Evolutionary conservation across 53 echinoderm and acorn worm genomes (phyloP).

Genomic region (Glandiceps talaboti): DNA sequence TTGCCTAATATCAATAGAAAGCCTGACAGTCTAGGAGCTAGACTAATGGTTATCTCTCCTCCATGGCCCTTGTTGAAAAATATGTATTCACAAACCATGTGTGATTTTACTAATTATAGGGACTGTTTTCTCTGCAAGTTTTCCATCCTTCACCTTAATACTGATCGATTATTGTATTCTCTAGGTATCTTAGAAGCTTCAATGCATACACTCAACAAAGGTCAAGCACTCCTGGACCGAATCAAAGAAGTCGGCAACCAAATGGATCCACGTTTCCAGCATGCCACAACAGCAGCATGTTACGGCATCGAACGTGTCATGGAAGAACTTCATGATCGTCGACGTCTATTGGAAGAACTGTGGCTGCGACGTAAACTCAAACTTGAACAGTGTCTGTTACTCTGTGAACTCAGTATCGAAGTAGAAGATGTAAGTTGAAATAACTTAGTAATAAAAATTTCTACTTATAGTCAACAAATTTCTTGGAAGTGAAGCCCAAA

Average conservation of each 20-base stretch:
- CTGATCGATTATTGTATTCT: conserved; percentile 2
- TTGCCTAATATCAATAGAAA: no score
- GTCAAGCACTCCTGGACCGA: conserved; percentile 69
- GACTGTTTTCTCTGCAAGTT: no score
- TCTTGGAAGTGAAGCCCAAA: no score
- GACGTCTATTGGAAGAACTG: conserved; percentile 56
- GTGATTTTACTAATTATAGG: no score
- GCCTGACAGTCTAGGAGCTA: no score
- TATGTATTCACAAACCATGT: no score
- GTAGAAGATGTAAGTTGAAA: conserved; percentile 50
- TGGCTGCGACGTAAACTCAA: conserved; percentile 46
- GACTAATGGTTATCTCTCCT: no score
- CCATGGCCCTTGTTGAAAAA: no score
- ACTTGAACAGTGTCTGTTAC: conserved; percentile 50
- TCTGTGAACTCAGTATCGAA: conserved; percentile 69
- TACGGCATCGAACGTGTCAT: conserved; percentile 61
- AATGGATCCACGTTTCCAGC: conserved; percentile 17
- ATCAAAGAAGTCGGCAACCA: conserved; percentile 45
- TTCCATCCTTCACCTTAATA: no score
- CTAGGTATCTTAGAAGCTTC: conserved; percentile 61
- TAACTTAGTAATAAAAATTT: no score
- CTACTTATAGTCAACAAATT: no score
- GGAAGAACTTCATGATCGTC: conserved; percentile 60
- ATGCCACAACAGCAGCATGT: conserved; percentile 52
- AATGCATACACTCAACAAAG: conserved; percentile 65